Evolutionary conservation across 2,888 invertebrate species (phyloP).

Genomic region (Perdita meconis): DNA sequence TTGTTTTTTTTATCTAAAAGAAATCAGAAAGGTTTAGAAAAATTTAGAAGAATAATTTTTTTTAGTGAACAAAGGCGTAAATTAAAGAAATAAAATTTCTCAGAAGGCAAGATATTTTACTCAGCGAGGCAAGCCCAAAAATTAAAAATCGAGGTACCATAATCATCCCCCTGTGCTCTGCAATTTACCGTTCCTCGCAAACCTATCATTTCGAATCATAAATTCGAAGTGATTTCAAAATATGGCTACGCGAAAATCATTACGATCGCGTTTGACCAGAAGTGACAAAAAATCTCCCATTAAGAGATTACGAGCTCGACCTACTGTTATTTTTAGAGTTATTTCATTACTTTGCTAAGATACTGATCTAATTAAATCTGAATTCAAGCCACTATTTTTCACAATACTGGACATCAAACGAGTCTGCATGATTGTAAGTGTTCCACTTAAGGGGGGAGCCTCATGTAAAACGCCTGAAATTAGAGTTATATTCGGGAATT

Average conservation of each 20-base stretch:
- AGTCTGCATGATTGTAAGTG: neutral
- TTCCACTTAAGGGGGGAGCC: neutral
- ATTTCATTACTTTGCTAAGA: neutral
- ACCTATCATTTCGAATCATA: slow-evolving; percentile 16
- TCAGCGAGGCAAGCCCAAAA: neutral
- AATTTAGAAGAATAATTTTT: no score
- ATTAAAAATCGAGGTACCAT: neutral
- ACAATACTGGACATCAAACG: neutral
- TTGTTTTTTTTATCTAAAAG: no score
- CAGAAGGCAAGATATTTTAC: no score
- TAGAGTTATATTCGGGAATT: no score
- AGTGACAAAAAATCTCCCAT: neutral
- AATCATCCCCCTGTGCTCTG: neutral
- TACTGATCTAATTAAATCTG: neutral
- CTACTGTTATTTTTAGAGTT: neutral
- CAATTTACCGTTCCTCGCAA: neutral
- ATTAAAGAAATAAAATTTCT: no score
- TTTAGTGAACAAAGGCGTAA: no score
- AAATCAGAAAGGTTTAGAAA: no score
- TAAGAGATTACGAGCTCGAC: neutral
- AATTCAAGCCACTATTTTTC: neutral
- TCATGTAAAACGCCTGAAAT: no score
- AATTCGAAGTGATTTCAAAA: slow-evolving; percentile 7
- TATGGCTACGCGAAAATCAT: neutral
- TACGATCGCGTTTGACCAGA: neutral